Evolutionary conservation across 2,888 invertebrate genomes (phyloP), one percentile per base, ranked within the genome.

Genomic region (Hetaerina titia): DNA sequence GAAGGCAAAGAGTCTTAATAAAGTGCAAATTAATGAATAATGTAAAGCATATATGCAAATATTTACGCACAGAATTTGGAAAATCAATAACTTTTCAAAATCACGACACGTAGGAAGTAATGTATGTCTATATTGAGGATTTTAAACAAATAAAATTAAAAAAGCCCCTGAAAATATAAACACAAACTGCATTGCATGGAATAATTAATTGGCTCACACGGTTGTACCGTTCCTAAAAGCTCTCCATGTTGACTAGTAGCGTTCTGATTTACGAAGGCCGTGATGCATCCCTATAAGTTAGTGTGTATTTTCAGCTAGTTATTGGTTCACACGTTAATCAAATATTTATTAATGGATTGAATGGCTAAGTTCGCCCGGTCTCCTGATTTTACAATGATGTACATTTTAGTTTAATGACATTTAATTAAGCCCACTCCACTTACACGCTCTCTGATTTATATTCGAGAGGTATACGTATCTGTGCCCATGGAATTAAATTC

Each of bases 331-430:
- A 22, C n/a, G n/a, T 22, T 69, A 19, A 69, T 69, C 69, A 60
- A 81, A 95, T 89, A 58, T 89, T 90, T 95, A 64, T 95, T 11
- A 13, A 7, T 92, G 58, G 95, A 22, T 45, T 89, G 22, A 31
- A 63, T 64, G 17, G 9, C 13, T 74, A 60, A 57, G 87, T 63
- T 94, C 5, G 31, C 69, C 69, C 8, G 9, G 19, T 69, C 69
- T 69, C 69, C 69, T 69, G 69, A 69, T 69, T 69, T 69, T 45
- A 45, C 45, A 45, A 4, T 45, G 45, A 69, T 69, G 9, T 9
- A 69, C 69, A 69, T 69, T 69, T 69, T 22, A 69, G 69, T 69
- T 8, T n/a, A n/a, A 69, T 9, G 69, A n/a, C 5, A 69, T 69
- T 69, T 69, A n/a, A 69, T 69, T 69, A 69, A 69, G 69, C n/a